These are phyloP conservation scores for Heptranchias perlo DNA, from an alignment of 2,113 vertebrate genomes.

Conservation along the genomic window DNA sequence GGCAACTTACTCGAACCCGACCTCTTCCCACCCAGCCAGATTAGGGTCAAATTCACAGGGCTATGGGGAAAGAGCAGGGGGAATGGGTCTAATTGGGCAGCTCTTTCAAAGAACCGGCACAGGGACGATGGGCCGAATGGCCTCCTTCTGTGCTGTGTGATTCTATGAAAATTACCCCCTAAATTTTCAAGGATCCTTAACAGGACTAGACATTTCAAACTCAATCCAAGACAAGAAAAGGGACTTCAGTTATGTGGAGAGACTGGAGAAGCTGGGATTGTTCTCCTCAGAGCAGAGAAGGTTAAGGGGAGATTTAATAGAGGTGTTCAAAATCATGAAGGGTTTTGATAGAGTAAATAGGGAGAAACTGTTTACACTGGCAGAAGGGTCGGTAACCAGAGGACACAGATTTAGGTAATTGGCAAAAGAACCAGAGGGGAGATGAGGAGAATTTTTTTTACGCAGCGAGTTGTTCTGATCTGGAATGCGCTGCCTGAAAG, in stretches of 20 bases:
- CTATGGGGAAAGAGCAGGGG: not conserved
- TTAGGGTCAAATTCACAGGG: not conserved
- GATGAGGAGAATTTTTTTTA: not conserved
- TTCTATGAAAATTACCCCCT: not conserved
- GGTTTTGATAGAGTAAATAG: not conserved
- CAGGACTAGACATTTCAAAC: not conserved
- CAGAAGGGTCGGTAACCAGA: not conserved
- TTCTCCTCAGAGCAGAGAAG: not conserved
- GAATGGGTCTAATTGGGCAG: not conserved
- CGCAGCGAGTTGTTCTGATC: not conserved
- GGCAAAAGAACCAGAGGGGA: too few species aligned
- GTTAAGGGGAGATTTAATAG: not conserved
- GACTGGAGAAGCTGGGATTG: not conserved
- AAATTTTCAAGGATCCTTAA: not conserved
- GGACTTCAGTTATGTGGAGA: not conserved
- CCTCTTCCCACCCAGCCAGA: not conserved
- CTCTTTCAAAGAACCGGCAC: not conserved
- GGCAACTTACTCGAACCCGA: not conserved
- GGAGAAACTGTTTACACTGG: not conserved
- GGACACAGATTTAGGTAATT: not conserved
- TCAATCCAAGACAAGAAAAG: not conserved
- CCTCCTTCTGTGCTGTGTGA: not conserved
- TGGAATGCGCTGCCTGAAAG: not conserved
- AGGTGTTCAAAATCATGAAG: not conserved
- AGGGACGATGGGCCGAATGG: not conserved